These are phyloP conservation scores for Drosophila athabasca DNA, from an alignment of 1,140 invertebrate genomes.

Conservation along the genomic window DNA sequence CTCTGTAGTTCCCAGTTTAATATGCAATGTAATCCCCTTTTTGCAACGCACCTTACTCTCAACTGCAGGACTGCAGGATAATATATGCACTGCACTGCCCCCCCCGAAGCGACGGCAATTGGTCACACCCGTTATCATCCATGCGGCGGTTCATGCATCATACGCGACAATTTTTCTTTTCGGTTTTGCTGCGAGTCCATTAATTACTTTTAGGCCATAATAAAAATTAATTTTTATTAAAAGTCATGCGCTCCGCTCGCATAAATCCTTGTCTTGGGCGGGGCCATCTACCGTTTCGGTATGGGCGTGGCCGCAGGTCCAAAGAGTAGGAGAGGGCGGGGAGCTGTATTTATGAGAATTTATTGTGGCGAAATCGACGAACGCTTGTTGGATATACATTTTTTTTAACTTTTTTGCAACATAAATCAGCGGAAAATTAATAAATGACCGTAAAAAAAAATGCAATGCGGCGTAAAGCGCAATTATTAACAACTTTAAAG, in stretches of 20 bases:
- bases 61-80: background rate
- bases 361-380: slow-evolving; percentile 76
- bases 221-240: slow-evolving; percentile 82
- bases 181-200: slow-evolving; percentile 56
- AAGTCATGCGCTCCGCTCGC: slow-evolving; percentile 65
- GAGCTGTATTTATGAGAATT: slow-evolving; percentile 73
- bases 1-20: too few species aligned
- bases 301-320: slow-evolving; percentile 39
- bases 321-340: background rate
- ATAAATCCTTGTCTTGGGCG: slow-evolving; percentile 76
- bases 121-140: slow-evolving; percentile 21
- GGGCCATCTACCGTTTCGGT: slow-evolving; percentile 1
- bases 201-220: slow-evolving; percentile 79
- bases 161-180: slow-evolving; percentile 60
- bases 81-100: slow-evolving; percentile 15
- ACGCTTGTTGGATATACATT: slow-evolving; percentile 59
- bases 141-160: slow-evolving; percentile 63
- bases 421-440: slow-evolving; percentile 77
- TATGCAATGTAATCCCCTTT: background rate
- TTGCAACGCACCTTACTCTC: background rate
- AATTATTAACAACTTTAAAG: slow-evolving; percentile 73
- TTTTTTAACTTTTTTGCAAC: slow-evolving; percentile 29
- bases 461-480: slow-evolving; percentile 48
- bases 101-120: slow-evolving; percentile 3
- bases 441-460: slow-evolving; percentile 65